Percentiles rank a stretch among this genome's conserved stretches.
phyloP scores from a whole-genome alignment of 2,797 vertebrate species.

The Ctenopoma multispine region DNA sequence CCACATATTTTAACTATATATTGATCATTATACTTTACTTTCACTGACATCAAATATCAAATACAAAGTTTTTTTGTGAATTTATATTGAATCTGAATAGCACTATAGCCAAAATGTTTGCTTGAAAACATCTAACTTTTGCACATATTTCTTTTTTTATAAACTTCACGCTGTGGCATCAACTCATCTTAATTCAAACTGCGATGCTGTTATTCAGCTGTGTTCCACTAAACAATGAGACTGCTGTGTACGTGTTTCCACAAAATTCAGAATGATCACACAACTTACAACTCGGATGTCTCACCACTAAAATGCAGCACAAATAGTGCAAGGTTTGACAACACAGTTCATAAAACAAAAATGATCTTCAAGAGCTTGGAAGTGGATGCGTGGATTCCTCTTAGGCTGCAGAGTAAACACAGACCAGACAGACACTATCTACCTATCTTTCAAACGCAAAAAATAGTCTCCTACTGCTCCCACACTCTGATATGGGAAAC shows the following conservation, averaged over 20 bases:
- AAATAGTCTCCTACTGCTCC: slow-evolving; percentile 25
- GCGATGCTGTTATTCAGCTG: slow-evolving; percentile 51
- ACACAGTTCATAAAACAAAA: slow-evolving; percentile 34
- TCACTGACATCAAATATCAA: not conserved
- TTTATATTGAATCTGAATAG: not conserved
- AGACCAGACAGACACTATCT: slow-evolving; percentile 26
- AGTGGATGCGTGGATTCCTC: slow-evolving; percentile 53
- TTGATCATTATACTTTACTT: not conserved
- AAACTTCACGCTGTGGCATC: slow-evolving; percentile 14
- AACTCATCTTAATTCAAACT: slow-evolving; percentile 27
- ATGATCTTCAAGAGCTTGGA: slow-evolving; percentile 40
- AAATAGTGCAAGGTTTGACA: slow-evolving; percentile 29
- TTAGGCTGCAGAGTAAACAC: slow-evolving; percentile 58
- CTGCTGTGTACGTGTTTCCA: slow-evolving; percentile 18
- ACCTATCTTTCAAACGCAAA: slow-evolving; percentile 32
- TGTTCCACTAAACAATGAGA: slow-evolving; percentile 35
- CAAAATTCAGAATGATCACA: slow-evolving; percentile 8
- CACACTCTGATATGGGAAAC: slow-evolving; percentile 35
- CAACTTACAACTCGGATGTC: slow-evolving; percentile 9
- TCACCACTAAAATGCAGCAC: slow-evolving; percentile 15
- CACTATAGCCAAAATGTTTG: no score
- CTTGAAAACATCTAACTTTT: not conserved
- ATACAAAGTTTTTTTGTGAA: not conserved
- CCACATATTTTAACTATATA: not conserved
- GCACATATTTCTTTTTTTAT: slow-evolving; percentile 23